Evolutionary conservation across 1,140 invertebrate species (phyloP).

Genomic region (Pararge aegeria): DNA sequence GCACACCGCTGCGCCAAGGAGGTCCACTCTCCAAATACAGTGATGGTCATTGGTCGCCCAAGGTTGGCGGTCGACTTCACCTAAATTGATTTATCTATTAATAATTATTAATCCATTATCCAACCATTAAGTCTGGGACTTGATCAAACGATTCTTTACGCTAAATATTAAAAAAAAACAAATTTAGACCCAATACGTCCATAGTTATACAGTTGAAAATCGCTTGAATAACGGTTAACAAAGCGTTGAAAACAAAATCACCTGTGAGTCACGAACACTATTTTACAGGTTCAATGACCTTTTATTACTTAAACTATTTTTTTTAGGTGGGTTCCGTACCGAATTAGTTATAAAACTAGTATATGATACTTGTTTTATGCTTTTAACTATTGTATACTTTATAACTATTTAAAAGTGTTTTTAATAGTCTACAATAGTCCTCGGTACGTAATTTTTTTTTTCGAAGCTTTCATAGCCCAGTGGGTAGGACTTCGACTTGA

Average conservation of each 20-base stretch:
- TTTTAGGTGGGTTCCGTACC: background rate
- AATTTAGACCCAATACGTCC: background rate
- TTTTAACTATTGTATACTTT: too few relatives aligned
- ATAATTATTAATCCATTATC: background rate
- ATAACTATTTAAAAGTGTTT: too few relatives aligned
- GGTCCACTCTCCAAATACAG: too few relatives aligned
- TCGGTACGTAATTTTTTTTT: too few relatives aligned
- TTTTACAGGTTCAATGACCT: conserved; percentile 4
- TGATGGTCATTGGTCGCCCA: too few relatives aligned
- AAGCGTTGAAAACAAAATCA: conserved; percentile 9
- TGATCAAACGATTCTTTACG: conserved; percentile 3
- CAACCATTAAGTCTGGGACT: background rate
- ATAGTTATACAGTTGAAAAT: conserved; percentile 1
- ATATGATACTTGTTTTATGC: too few relatives aligned
- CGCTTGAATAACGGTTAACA: background rate
- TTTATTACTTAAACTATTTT: background rate
- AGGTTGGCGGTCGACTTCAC: background rate
- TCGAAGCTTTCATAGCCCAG: too few relatives aligned
- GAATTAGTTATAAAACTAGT: too few relatives aligned
- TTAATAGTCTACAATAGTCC: too few relatives aligned
- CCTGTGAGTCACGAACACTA: conserved; percentile 6
- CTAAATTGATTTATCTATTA: background rate
- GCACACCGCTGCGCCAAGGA: too few relatives aligned
- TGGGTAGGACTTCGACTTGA: too few relatives aligned
- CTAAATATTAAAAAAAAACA: background rate